Percentiles rank a stretch among this genome's conserved stretches.
These are phyloP conservation scores for Montipora foliosa DNA, from an alignment of 64 coral and sea anemone species.

Conservation along the genomic window DNA sequence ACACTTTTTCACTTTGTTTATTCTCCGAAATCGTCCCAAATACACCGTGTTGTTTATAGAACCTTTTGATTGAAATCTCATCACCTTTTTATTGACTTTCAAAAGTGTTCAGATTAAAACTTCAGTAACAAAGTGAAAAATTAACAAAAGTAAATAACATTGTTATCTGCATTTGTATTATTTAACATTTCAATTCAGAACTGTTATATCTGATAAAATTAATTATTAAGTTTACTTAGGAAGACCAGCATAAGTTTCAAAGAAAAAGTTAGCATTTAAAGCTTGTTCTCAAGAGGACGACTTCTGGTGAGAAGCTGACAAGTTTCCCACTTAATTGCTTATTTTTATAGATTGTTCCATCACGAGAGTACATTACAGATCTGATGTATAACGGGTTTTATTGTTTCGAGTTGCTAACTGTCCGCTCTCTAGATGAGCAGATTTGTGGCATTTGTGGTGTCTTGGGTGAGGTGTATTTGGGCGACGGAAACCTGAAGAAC, in stretches of 20 bases:
- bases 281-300: neutral
- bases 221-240: neutral
- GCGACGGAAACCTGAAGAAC: neutral
- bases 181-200: neutral
- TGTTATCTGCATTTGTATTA: too few relatives aligned
- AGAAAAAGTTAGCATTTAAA: neutral
- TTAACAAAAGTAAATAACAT: too few relatives aligned
- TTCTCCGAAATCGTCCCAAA: too few relatives aligned
- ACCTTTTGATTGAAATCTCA: too few relatives aligned
- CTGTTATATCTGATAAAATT: neutral
- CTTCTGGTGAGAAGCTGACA: too few relatives aligned
- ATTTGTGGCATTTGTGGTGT: conserved; percentile 7
- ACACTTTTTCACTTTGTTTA: too few relatives aligned
- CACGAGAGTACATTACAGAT: neutral
- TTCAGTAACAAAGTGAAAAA: too few relatives aligned
- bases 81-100: too few relatives aligned
- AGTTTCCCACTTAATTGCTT: neutral
- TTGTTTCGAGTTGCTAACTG: neutral
- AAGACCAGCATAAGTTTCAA: neutral
- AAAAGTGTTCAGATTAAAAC: too few relatives aligned
- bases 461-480: conserved; percentile 12
- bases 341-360: neutral
- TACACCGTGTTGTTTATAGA: too few relatives aligned
- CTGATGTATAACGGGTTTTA: neutral
- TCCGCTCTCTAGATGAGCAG: neutral